Evolutionary conservation across 37 sponge, comb jelly and placozoan species (phyloP), one percentile per base, ranked within the genome.

Genomic region (Haliclona indistincta): DNA sequence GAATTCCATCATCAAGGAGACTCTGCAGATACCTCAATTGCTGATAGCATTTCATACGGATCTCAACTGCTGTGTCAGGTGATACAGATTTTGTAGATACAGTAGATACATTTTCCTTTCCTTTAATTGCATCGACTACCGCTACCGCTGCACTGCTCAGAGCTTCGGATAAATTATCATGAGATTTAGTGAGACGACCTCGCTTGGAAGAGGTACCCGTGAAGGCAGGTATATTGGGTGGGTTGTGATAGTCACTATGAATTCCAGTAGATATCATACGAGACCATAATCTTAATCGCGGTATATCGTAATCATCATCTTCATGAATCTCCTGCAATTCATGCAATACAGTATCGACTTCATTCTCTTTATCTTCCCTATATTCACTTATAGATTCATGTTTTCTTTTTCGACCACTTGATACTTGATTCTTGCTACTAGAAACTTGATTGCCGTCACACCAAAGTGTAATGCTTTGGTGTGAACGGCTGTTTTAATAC

Each of bases 381-480:
- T 49, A 17, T 20, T 49, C 13, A 20, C 17, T 13, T 49, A 20
- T 17, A 20, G 53, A 13, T 20, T 13, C 53, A 49, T 49, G 17
- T 49, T 17, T 17, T 17, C 53, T 49, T 49, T 49, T 49, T 17
- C 53, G 13, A 13, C 17, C 17, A 13, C 17, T 13, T 20, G 17
- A 13, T 49, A 49, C 53, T 49, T 17, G 17, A 49, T 49, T 49
- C n/a, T n/a, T n/a, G 6, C 6, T 22, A 26, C 30, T 19, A 69
- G 5, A 8, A 5, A 43, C 52, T 44, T 8, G 10, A 29, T 43
- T 69, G 4, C 70, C 70, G 42, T 69, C 70, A 43, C 70, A 69
- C 70, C 70, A 69, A 17, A 69, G 42, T 26, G 22, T 25, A 13
- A 69, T 41, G 15, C 30, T 37, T 11, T 37, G 13, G 42, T 17